phyloP scores from a whole-genome alignment of 2,113 vertebrate species.

The Eubucco bourcierii region DNA sequence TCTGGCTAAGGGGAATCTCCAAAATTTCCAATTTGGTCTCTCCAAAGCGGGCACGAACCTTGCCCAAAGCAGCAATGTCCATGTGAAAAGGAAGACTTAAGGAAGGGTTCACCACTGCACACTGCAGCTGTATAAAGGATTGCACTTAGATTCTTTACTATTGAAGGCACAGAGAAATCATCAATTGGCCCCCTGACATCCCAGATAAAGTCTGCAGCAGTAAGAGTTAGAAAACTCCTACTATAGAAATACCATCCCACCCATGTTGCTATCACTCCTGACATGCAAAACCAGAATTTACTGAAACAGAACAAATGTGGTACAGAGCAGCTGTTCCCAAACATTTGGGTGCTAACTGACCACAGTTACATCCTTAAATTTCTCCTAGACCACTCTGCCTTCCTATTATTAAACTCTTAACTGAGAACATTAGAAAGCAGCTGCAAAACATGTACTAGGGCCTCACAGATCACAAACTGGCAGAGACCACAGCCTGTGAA shows the following conservation, averaged over 20 bases:
- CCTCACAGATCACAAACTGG: neutral
- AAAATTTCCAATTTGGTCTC: neutral
- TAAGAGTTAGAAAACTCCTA: neutral
- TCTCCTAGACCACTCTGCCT: neutral
- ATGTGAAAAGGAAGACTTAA: neutral
- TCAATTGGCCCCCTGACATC: neutral
- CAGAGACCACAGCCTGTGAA: neutral
- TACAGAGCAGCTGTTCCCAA: neutral
- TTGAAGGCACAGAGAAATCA: conserved; percentile 24
- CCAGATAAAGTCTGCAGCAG: neutral
- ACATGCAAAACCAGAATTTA: neutral
- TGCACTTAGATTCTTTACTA: neutral
- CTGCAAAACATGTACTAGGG: neutral
- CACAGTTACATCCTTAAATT: neutral
- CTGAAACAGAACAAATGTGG: neutral
- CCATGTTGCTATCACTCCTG: neutral
- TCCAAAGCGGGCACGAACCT: neutral
- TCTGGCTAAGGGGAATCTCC: neutral
- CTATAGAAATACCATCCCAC: neutral
- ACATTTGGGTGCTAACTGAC: neutral
- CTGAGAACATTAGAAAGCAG: neutral
- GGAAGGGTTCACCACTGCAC: neutral
- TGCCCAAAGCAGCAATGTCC: neutral
- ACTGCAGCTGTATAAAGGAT: neutral
- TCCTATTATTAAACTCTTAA: neutral